Evolutionary conservation across 2,797 vertebrate genomes (phyloP), one percentile per base, ranked within the genome.

Genomic region (Myotis planiceps): DNA sequence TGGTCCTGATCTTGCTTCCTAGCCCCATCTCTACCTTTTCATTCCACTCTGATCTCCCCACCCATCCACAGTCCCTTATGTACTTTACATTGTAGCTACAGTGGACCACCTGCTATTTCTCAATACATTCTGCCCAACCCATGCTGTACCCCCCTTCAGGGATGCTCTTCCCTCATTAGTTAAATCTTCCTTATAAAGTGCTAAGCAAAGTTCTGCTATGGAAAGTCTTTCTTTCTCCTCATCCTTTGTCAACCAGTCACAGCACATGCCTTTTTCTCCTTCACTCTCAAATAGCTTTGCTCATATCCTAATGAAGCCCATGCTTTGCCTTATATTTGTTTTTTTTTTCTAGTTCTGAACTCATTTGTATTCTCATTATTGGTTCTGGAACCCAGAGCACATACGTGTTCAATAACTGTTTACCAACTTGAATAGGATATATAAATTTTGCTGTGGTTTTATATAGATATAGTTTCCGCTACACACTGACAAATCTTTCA

Each of bases 381-480:
- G 21, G 23, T 39, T 93, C 49, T 84, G 32, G 65, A 71, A 60
- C 27, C 21, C 42, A 80, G 88, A 92, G 47, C 37, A 63, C 6
- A 66, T 18, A 25, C 0, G 9, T 45, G 29, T 69, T 74, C 2
- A 21, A 34, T 71, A 42, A 63, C 34, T 6, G 12, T 51, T 34
- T 75, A 47, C 51, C 60, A 23, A 87, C 76, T 55, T n/a, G 18
- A 69, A 39, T 6, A 39, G 37, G 58, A 49, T 66, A 84, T 3
- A 53, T 21, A 69, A 1, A 47, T 18, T 14, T 27, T 58, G 78
- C 39, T 86, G 42, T 55, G 76, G 9, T 82, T 65, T 82, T 58
- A 47, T 34, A 13, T 12, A 37, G 51, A 71, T 25, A 45, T 1
- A 12, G 39, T 84, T 83, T 91, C 39, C 37, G 75, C 47, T 42